These are phyloP conservation scores for Corydoras maculifer DNA, from an alignment of 2,113 vertebrate genomes.

Conservation along the genomic window DNA sequence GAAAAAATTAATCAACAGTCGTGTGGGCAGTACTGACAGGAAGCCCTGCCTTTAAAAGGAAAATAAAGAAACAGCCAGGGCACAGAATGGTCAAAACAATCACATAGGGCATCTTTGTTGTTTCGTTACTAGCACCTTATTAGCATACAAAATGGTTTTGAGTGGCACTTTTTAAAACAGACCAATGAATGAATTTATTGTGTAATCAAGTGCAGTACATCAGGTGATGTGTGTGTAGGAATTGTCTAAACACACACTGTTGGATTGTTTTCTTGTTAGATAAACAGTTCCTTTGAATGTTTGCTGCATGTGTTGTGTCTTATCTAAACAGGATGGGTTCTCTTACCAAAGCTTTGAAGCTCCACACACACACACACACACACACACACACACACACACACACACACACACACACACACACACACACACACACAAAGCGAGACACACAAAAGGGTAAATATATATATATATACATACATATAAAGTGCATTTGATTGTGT, in stretches of 20 bases:
- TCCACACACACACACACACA: neutral
- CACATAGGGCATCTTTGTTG: neutral
- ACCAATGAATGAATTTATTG: neutral
- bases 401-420: neutral
- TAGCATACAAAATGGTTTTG: neutral
- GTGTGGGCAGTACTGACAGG: no score
- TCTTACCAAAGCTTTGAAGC: neutral
- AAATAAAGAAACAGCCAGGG: neutral
- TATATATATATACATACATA: no score
- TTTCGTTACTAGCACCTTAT: neutral
- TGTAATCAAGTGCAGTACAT: constrained; percentile 2
- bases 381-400: constrained; percentile 9
- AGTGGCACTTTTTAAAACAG: neutral
- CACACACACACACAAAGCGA: no score
- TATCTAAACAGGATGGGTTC: constrained; percentile 29
- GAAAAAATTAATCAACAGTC: no score
- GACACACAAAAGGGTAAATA: no score
- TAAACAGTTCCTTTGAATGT: constrained; percentile 34
- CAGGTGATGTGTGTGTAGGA: neutral
- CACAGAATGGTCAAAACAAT: neutral
- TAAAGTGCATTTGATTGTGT: neutral
- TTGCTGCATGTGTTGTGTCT: constrained; percentile 15
- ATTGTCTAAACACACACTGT: constrained; percentile 10
- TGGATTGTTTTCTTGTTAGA: neutral
- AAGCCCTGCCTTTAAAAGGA: neutral